Conservation (phyloP, 1,140 invertebrate species). For the Branchinecta lindahli region DNA sequence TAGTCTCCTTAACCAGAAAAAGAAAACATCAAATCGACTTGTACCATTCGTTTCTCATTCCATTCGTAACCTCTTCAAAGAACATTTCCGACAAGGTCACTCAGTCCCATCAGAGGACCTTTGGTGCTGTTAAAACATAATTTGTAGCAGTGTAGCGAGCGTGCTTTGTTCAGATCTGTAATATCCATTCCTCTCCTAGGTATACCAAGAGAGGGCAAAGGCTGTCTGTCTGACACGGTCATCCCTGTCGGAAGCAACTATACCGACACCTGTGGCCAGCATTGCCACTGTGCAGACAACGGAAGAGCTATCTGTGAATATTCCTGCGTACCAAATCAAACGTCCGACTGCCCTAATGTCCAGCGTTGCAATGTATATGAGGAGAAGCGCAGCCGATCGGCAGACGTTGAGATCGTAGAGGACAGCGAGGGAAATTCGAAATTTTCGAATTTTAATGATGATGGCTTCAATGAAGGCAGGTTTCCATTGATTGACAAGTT, state of each 20-base stretch:
- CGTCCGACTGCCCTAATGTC: not conserved
- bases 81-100: too few species aligned
- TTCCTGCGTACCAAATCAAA: not conserved
- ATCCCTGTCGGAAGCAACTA: not conserved
- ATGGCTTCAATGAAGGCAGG: not conserved
- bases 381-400: not conserved
- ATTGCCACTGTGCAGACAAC: not conserved
- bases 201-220: conserved; percentile 3
- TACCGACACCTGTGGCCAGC: not conserved
- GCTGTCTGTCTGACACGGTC: not conserved
- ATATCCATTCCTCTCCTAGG: not conserved
- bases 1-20: too few species aligned
- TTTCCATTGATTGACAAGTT: not conserved
- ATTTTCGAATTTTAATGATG: not conserved
- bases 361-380: conserved; percentile 7
- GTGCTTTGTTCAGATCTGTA: too few species aligned
- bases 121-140: too few species aligned
- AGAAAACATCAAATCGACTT: too few species aligned
- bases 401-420: not conserved
- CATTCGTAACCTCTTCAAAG: too few species aligned
- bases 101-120: too few species aligned
- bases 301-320: not conserved
- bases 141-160: too few species aligned
- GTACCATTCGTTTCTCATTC: too few species aligned
- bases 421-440: not conserved